Conservation (phyloP, 2,888 invertebrate genomes). For the Tridacna crocea region DNA sequence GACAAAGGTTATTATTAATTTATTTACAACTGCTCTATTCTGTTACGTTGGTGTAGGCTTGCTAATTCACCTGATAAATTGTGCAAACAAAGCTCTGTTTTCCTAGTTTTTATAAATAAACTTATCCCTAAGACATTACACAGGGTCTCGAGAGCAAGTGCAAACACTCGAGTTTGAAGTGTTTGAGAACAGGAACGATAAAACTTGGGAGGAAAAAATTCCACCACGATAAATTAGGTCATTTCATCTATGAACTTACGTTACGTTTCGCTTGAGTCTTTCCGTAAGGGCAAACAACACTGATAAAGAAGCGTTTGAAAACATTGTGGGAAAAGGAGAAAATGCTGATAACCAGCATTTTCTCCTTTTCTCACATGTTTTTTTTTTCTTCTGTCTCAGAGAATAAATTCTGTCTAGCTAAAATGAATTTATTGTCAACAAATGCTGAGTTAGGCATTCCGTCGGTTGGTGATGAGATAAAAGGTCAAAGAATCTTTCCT, state of each 20-base stretch:
- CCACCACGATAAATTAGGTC: no score
- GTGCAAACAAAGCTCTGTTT: slow-evolving; percentile 20
- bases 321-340: slow-evolving; percentile 1
- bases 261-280: no score
- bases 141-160: background rate
- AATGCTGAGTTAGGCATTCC: no score
- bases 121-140: slow-evolving; percentile 3
- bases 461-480: no score
- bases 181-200: slow-evolving; percentile 8
- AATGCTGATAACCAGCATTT: background rate
- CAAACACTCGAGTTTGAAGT: slow-evolving; percentile 18
- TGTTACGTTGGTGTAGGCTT: slow-evolving; percentile 13
- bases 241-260: no score
- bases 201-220: no score
- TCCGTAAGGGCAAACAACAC: no score
- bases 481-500: no score
- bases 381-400: no score
- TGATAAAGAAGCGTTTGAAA: background rate
- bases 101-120: slow-evolving; percentile 13
- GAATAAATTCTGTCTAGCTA: no score
- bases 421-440: no score
- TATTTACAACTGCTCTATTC: background rate
- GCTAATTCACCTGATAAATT: slow-evolving; percentile 6
- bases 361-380: background rate
- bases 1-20: no score